Evolutionary conservation across 2,797 vertebrate genomes (phyloP), one percentile per base, ranked within the genome.

Genomic region (Cirrhinus molitorella): DNA sequence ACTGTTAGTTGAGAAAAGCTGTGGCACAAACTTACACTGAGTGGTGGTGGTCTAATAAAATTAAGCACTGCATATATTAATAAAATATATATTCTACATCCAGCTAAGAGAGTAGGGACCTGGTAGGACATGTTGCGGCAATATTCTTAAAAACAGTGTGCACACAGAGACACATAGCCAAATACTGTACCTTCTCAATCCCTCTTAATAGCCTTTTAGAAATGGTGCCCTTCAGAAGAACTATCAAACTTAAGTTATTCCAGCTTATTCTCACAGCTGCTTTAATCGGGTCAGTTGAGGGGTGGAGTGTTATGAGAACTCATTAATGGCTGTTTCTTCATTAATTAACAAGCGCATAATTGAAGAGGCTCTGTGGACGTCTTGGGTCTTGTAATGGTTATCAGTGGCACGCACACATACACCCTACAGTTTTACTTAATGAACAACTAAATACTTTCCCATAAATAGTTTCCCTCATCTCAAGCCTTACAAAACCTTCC

Each of bases 331-430:
- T 78, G 73, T 76, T 78, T 83, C 74, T 77, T 78, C 63, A 37
- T 77, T 78, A 78, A 70, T 83, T 83, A 78, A 66, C 49, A 59
- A 70, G 53, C 19, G 28, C 67, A 40, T 71, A 83, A 83, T 83
- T 78, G 53, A 34, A 21, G 43, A 28, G 59, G 28, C 80, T 74
- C 17, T 14, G 45, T 57, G 25, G 37, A 25, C 25, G 47, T 78
- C 14, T 75, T 53, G 37, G 65, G 74, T 70, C 55, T 19, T 5
- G 4, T 57, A 45, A 37, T 23, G 74, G 51, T 61, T 78, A 68
- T 83, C 74, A n/a, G 70, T 61, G 45, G 17, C 66, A 66, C 3
- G 2, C 81, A 75, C 71, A 31, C 57, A 63, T 59, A 77, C 25
- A 78, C 23, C 63, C 28, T 17, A 76, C 74, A 76, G 37, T 40